Conservation (phyloP, 2,113 vertebrate genomes). For the Gymnobelideus leadbeateri region DNA sequence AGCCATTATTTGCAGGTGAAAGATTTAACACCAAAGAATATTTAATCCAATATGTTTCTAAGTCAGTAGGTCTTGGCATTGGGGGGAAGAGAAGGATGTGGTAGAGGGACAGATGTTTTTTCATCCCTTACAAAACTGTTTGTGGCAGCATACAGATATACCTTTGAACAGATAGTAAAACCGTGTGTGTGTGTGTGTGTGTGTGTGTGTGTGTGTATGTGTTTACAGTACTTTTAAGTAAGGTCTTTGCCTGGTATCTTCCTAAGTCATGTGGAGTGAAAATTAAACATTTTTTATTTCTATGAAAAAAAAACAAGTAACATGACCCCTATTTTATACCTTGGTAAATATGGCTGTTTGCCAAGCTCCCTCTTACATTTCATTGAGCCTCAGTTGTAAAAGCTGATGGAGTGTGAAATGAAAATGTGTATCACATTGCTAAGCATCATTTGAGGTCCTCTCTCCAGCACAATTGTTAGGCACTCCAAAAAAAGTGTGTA, state of each 20-base stretch:
- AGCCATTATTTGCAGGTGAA: constrained; percentile 58
- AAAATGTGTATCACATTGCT: constrained; percentile 93
- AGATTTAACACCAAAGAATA: constrained; percentile 52
- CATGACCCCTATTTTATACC: constrained; percentile 83
- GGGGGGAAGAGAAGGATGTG: background rate
- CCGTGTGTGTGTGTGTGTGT: background rate
- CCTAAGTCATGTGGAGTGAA: constrained; percentile 75
- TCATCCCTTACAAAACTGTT: constrained; percentile 38
- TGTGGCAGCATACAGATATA: constrained; percentile 18
- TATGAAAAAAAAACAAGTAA: constrained; percentile 69
- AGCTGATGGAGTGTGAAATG: constrained; percentile 93
- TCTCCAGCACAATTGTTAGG: constrained; percentile 84
- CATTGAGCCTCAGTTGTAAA: constrained; percentile 87
- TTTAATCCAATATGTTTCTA: constrained; percentile 46
- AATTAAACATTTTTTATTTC: constrained; percentile 71
- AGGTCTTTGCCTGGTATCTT: constrained; percentile 66
- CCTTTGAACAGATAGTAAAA: constrained; percentile 43
- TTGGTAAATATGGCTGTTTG: constrained; percentile 84
- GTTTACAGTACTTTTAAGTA: constrained; percentile 7
- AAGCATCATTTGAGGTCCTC: constrained; percentile 90
- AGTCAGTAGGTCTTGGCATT: constrained; percentile 21
- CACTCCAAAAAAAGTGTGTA: constrained; percentile 75
- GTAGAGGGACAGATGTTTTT: background rate
- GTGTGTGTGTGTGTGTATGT: background rate
- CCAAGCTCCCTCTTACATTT: constrained; percentile 84